phyloP scores from a whole-genome alignment of 2,113 vertebrate genomes.

The Piliocolobus tephrosceles region DNA sequence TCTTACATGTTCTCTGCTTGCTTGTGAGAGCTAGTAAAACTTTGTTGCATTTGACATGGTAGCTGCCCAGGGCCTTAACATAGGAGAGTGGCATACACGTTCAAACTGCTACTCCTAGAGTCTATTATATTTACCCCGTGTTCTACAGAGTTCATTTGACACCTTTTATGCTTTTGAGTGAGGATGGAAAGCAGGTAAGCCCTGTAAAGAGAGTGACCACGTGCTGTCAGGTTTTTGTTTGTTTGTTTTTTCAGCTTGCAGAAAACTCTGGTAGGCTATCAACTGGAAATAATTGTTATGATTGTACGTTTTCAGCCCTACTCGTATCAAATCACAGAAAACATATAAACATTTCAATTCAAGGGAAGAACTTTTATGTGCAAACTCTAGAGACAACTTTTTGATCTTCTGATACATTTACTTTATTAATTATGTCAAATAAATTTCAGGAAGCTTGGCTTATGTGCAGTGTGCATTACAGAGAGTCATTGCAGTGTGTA shows the following conservation, averaged over 20 bases:
- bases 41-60: neutral
- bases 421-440: neutral
- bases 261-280: neutral
- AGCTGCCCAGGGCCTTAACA: neutral
- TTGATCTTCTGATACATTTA: neutral
- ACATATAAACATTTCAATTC: neutral
- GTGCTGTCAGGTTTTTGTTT: neutral
- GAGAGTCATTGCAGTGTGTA: neutral
- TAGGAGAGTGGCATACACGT: neutral
- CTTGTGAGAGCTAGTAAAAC: neutral
- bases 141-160: neutral
- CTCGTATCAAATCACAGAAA: neutral
- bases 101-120: fast-evolving
- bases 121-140: neutral
- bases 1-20: neutral
- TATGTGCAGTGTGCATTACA: neutral
- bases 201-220: neutral
- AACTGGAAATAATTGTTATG: slow-evolving; percentile 17
- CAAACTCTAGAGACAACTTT: neutral
- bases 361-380: neutral
- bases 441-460: neutral
- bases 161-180: neutral
- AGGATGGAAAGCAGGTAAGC: neutral
- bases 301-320: neutral
- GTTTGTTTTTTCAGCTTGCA: neutral